Percentiles rank a stretch among this genome's conserved stretches.
Evolutionary conservation across 2,888 invertebrate species (phyloP).

Genomic region (Patella ulyssiponensis): DNA sequence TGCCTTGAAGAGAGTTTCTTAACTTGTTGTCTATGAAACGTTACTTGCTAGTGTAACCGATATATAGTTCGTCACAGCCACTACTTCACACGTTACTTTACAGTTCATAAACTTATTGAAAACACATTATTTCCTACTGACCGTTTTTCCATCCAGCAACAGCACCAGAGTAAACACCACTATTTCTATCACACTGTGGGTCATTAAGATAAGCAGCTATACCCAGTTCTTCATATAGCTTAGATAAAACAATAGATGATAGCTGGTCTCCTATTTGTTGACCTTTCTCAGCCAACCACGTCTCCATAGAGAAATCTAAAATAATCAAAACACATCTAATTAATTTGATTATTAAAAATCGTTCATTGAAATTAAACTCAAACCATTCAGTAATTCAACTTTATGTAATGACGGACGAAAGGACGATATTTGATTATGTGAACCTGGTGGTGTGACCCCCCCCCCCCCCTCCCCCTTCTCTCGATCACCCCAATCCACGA

Average conservation of each 20-base stretch:
- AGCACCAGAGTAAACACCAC: slow-evolving; percentile 30
- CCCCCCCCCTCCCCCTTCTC: too few species aligned
- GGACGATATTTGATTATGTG: too few species aligned
- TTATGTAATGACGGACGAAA: too few species aligned
- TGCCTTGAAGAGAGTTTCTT: too few species aligned
- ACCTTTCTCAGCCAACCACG: slow-evolving; percentile 29
- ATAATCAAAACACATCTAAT: neutral
- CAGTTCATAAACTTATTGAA: neutral
- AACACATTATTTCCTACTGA: slow-evolving; percentile 14
- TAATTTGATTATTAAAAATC: too few species aligned
- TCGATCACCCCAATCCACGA: too few species aligned
- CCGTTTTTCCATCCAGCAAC: slow-evolving; percentile 44
- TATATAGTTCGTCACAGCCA: too few species aligned
- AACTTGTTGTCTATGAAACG: too few species aligned
- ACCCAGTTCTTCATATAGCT: slow-evolving; percentile 36
- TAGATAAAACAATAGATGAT: slow-evolving; percentile 29
- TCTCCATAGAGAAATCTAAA: slow-evolving; percentile 40
- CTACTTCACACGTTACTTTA: neutral
- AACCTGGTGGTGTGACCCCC: too few species aligned
- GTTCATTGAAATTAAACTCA: neutral
- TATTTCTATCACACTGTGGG: slow-evolving; percentile 31
- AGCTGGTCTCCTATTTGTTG: slow-evolving; percentile 22
- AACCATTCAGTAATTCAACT: too few species aligned
- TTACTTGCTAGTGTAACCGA: too few species aligned
- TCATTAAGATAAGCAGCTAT: slow-evolving; percentile 35